Base-by-base conservation (phyloP, 92 coral and sea anemone genomes). In the Siderastrea radians region DNA sequence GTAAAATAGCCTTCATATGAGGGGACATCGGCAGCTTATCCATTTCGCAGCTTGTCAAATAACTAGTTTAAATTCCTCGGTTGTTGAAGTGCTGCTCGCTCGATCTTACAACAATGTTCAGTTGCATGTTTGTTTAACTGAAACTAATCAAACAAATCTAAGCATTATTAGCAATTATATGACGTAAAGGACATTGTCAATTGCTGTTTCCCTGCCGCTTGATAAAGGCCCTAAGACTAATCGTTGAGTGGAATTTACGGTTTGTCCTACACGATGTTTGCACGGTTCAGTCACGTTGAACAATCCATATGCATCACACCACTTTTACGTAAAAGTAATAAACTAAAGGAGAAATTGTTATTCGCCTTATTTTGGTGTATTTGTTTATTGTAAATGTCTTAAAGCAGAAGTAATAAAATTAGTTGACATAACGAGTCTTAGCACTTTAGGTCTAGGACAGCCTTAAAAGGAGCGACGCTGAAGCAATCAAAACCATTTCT, bases 401-500 rank as follows among this genome's bases (percentile, higher is more conserved):
- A 48, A 61, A 15, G 72, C 55, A 15, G 61, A 59, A 61, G 71
- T 62, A 47, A 47, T 16, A 6, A 78, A 78, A 61, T 78, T 78
- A 49, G 83, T 78, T 62, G 44, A 61, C 83, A 78, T 78, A 62
- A 58, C 58, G 72, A 48, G 83, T 78, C 70, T 78, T 78, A 46
- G 48, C 47, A 78, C 11, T 47, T 76, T 43, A 17, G 46, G 2
- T 44, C 2, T 26, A 15, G n/a, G 2, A 26, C 4, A 17, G 47
- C 71, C 71, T 19, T 26, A 19, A 38, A 66, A 12, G 44, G 19
- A 60, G 65, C 65, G 65, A 12, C 69, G 19, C 7, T 1, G 69
- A 15, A 1, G 3, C 12, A 60, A 60, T 11, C 65, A 60, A 60
- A 60, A 3, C 3, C 55, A 3, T 51, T 7, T 51, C 3, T 3